These are phyloP conservation scores for Drosophila simulans DNA, from an alignment of 1,140 invertebrate genomes.

Conservation along the genomic window DNA sequence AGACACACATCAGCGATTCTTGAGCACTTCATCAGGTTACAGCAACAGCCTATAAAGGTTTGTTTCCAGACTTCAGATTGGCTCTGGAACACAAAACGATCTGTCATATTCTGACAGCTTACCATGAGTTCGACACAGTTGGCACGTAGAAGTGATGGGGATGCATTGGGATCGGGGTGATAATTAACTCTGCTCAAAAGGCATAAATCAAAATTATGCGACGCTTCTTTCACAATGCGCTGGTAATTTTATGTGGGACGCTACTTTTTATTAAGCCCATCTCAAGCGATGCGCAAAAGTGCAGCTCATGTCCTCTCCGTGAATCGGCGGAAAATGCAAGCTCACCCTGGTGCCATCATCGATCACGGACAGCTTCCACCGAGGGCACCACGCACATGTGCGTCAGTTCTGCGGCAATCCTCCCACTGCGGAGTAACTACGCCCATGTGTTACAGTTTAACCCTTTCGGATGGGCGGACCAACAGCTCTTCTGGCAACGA, in stretches of 20 bases:
- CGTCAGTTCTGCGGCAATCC: slow-evolving; percentile 1
- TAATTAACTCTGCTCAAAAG: slow-evolving; percentile 62
- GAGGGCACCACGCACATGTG: slow-evolving; percentile 40
- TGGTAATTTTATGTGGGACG: slow-evolving; percentile 16
- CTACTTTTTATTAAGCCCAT: slow-evolving; percentile 22
- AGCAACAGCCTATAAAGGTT: slow-evolving; percentile 33
- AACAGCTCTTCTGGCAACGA: slow-evolving; percentile 66
- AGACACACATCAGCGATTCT: slow-evolving; percentile 39
- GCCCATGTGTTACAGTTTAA: slow-evolving; percentile 73
- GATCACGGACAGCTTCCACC: slow-evolving; percentile 44
- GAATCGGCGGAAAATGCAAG: slow-evolving; percentile 49
- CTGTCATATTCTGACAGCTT: slow-evolving; percentile 74
- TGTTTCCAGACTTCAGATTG: slow-evolving; percentile 28
- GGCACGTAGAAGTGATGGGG: slow-evolving; percentile 3
- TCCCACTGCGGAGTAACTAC: slow-evolving; percentile 25
- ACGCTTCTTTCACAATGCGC: slow-evolving; percentile 37
- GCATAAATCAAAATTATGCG: slow-evolving; percentile 74
- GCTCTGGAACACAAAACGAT: slow-evolving; percentile 58
- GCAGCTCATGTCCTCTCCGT: slow-evolving; percentile 28
- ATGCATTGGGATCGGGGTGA: slow-evolving; percentile 46
- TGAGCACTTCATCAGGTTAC: slow-evolving; percentile 60
- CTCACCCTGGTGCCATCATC: slow-evolving; percentile 55
- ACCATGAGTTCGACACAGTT: slow-evolving; percentile 55
- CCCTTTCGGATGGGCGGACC: slow-evolving; percentile 36
- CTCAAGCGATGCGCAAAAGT: slow-evolving; percentile 60